phyloP scores from a whole-genome alignment of 2,113 vertebrate genomes.

The Falcunculus frontatus region DNA sequence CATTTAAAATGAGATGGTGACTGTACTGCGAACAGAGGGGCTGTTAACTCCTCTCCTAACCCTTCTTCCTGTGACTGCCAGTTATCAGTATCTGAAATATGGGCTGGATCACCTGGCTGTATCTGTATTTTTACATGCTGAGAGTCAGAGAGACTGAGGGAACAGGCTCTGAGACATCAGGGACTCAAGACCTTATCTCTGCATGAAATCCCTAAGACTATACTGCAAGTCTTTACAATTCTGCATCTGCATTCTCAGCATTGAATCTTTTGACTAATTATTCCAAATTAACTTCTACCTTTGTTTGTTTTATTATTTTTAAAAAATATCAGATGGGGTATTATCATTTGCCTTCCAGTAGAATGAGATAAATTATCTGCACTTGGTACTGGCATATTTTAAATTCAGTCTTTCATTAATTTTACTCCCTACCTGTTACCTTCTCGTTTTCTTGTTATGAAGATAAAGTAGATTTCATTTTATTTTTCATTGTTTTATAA shows the following conservation, averaged over 20 bases:
- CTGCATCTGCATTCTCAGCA: background rate
- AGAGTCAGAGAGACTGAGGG: background rate
- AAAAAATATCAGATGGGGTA: background rate
- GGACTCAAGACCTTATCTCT: background rate
- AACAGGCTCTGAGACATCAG: background rate
- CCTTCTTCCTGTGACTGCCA: background rate
- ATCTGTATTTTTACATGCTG: background rate
- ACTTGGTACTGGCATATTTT: slow-evolving; percentile 20
- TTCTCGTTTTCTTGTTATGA: slow-evolving; percentile 7
- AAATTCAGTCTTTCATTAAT: slow-evolving; percentile 49
- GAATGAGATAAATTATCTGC: slow-evolving; percentile 26
- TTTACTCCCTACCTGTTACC: slow-evolving; percentile 37
- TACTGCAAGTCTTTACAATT: background rate
- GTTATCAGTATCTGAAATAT: background rate
- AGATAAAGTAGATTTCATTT: slow-evolving; percentile 48
- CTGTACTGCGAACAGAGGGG: background rate
- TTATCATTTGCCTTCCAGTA: background rate
- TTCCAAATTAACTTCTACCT: background rate
- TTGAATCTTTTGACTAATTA: background rate
- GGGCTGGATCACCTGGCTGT: background rate
- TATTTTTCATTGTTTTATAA: slow-evolving; percentile 21
- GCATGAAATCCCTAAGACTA: background rate
- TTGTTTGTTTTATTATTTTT: slow-evolving; percentile 2
- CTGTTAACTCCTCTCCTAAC: background rate
- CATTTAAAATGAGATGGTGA: background rate